Conservation (phyloP, 2,888 invertebrate species). For the Cantharis nigra region DNA sequence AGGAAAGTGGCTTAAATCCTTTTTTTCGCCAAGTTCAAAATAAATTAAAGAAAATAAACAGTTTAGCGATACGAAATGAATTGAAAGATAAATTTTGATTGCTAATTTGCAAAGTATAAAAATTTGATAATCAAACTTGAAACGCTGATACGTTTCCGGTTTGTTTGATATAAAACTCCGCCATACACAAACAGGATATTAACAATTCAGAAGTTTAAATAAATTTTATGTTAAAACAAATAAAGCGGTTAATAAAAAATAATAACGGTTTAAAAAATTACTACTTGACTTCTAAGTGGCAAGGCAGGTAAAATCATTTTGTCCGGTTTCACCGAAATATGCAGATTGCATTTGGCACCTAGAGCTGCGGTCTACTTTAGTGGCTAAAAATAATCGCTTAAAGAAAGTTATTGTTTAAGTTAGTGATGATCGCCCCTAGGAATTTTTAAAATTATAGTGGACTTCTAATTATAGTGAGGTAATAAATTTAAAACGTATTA, state of each 20-base stretch:
- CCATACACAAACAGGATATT: background rate
- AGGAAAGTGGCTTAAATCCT: background rate
- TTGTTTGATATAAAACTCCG: background rate
- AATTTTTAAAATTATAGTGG: background rate
- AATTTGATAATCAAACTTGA: background rate
- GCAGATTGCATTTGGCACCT: background rate
- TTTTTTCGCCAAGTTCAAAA: background rate
- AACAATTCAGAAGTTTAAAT: slow-evolving; percentile 3
- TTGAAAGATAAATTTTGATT: background rate
- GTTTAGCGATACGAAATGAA: background rate
- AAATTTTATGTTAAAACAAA: slow-evolving; percentile 1
- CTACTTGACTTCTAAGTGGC: background rate
- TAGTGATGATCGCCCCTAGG: background rate
- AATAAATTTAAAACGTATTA: background rate
- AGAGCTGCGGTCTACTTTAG: background rate
- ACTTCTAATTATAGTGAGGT: background rate
- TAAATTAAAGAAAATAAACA: background rate
- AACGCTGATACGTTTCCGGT: background rate
- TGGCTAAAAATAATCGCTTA: background rate
- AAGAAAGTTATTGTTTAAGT: background rate
- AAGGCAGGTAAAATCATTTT: background rate
- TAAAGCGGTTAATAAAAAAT: background rate
- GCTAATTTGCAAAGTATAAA: background rate
- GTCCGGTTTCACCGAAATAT: background rate
- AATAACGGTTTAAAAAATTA: background rate